These are phyloP conservation scores for Drosophila phalerata DNA, from an alignment of 2,888 invertebrate species.

Conservation along the genomic window DNA sequence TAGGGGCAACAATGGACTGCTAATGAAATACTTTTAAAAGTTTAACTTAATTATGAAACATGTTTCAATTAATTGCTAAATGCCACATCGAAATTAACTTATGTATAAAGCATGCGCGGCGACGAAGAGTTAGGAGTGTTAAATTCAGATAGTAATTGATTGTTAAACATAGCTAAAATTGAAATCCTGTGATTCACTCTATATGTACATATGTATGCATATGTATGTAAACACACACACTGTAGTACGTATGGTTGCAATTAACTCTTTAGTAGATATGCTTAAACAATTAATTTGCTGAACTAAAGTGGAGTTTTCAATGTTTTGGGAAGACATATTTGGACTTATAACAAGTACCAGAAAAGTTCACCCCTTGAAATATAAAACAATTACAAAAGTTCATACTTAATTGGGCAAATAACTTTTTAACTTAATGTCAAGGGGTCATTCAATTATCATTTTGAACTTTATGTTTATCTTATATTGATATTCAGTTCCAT, in stretches of 20 bases:
- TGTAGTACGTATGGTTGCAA: constrained; percentile 30
- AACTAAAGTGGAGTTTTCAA: neutral
- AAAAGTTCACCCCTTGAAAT: neutral
- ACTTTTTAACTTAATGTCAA: neutral
- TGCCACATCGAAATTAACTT: constrained; percentile 76
- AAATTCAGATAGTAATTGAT: constrained; percentile 75
- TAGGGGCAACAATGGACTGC: constrained; percentile 77
- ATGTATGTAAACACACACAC: constrained; percentile 35
- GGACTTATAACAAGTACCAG: neutral
- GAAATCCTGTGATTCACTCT: constrained; percentile 81
- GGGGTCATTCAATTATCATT: neutral
- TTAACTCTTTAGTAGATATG: neutral
- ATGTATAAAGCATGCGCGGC: constrained; percentile 53
- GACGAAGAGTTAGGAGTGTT: constrained; percentile 41
- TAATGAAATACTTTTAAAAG: constrained; percentile 77
- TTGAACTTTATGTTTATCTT: constrained; percentile 3
- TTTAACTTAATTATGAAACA: constrained; percentile 62
- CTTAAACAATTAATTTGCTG: neutral
- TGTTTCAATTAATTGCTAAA: constrained; percentile 77
- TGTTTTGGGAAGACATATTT: neutral
- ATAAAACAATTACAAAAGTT: neutral
- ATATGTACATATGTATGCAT: constrained; percentile 59
- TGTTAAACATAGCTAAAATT: constrained; percentile 78
- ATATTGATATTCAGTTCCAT: constrained; percentile 35
- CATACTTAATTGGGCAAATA: no score